A percentile compares a stretch with the other conserved stretches of the same genome.
Evolutionary conservation across 2,888 invertebrate species (phyloP).

Genomic region (Nomada fucata): DNA sequence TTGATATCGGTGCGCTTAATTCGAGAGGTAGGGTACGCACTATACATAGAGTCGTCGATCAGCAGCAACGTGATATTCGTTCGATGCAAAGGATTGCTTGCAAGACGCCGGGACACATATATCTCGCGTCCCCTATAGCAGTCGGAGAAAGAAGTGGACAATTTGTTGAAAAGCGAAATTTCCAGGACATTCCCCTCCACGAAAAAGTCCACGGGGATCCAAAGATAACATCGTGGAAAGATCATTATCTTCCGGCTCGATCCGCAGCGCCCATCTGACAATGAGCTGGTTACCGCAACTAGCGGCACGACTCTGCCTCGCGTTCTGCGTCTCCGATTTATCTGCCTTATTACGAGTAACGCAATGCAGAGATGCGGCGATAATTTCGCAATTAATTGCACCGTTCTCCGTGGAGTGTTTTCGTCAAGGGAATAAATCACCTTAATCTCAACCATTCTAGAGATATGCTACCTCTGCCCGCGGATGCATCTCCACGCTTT

Average conservation of each 20-base stretch:
- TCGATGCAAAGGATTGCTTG: neutral
- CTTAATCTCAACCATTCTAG: constrained; percentile 47
- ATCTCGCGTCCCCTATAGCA: neutral
- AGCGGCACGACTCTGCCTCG: constrained; percentile 21
- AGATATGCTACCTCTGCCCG: neutral
- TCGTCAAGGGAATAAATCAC: constrained; percentile 45
- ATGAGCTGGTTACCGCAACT: constrained; percentile 32
- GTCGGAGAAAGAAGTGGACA: neutral
- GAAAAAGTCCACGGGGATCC: constrained; percentile 32
- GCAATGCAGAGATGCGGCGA: constrained; percentile 50
- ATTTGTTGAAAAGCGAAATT: constrained; percentile 17
- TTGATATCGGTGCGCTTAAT: neutral
- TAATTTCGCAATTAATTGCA: constrained; percentile 59
- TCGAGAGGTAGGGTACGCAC: neutral
- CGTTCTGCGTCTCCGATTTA: constrained; percentile 50
- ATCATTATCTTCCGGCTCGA: constrained; percentile 54
- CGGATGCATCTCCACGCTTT: neutral
- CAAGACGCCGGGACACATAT: neutral
- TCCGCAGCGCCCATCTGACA: constrained; percentile 46
- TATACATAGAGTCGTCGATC: no score
- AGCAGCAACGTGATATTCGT: neutral
- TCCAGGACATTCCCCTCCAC: neutral
- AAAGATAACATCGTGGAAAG: constrained; percentile 45
- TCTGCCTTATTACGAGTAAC: constrained; percentile 49
- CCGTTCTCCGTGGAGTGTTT: constrained; percentile 20